These are phyloP conservation scores for Chrysomallon squamiferum DNA, from an alignment of 1,140 invertebrate genomes.

Conservation along the genomic window DNA sequence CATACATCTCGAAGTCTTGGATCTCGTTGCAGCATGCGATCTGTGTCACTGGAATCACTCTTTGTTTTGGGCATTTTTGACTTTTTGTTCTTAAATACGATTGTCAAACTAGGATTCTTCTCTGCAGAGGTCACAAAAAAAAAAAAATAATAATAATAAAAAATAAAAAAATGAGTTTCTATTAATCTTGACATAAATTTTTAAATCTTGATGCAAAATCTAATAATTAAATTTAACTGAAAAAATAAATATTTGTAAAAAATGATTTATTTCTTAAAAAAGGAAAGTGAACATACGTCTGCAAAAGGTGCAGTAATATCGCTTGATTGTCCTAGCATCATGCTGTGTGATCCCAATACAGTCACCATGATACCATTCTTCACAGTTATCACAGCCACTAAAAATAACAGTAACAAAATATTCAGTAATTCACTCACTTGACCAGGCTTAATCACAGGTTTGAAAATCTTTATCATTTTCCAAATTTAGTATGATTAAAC, in stretches of 20 bases:
- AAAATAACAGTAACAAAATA: slow-evolving; percentile 10
- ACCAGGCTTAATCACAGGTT: background rate
- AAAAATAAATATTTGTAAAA: background rate
- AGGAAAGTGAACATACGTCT: slow-evolving; percentile 52
- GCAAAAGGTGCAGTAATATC: slow-evolving; percentile 81
- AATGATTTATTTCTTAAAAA: too few species aligned
- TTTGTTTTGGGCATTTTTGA: slow-evolving; percentile 24
- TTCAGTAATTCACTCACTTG: background rate
- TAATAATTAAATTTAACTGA: background rate
- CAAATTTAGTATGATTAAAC: background rate
- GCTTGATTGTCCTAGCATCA: slow-evolving; percentile 90
- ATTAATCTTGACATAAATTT: too few species aligned
- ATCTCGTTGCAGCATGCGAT: slow-evolving; percentile 9
- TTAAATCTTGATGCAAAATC: too few species aligned
- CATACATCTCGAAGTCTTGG: background rate
- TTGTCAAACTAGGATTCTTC: slow-evolving; percentile 82
- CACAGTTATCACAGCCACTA: slow-evolving; percentile 93
- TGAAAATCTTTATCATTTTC: background rate
- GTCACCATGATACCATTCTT: slow-evolving; percentile 99
- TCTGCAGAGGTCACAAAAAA: slow-evolving; percentile 66
- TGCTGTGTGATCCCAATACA: slow-evolving; percentile 94
- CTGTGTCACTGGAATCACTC: slow-evolving; percentile 32
- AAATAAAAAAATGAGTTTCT: too few species aligned
- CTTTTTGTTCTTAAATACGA: slow-evolving; percentile 69
- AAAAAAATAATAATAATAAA: too few species aligned